Conservation (phyloP, 1,140 invertebrate genomes). For the Tetramorium parvispinum region DNA sequence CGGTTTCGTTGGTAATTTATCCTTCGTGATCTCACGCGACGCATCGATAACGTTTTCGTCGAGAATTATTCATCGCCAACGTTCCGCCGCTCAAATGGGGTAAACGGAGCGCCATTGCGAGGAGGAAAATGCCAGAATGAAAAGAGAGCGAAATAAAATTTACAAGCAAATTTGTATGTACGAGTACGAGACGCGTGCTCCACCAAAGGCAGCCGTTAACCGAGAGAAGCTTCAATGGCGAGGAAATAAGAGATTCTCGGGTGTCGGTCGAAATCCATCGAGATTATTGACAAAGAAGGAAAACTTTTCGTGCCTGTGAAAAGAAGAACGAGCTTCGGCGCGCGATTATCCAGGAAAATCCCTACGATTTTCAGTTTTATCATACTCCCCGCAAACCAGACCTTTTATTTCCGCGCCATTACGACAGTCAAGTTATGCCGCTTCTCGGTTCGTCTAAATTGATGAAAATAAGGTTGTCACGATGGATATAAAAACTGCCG, state of each 20-base stretch:
- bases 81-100: conserved; percentile 39
- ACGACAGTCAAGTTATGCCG: conserved; percentile 45
- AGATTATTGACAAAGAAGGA: conserved; percentile 54
- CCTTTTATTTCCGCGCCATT: conserved; percentile 44
- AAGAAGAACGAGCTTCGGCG: conserved; percentile 18
- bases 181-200: conserved; percentile 32
- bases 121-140: conserved; percentile 1
- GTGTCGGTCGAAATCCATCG: conserved; percentile 44
- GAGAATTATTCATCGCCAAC: conserved; percentile 44
- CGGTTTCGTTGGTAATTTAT: not conserved
- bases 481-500: not conserved
- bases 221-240: conserved; percentile 32
- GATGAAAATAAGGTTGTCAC: conserved; percentile 36
- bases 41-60: not conserved
- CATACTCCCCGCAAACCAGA: conserved; percentile 16
- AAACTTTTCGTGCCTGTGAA: conserved; percentile 33
- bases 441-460: conserved; percentile 32
- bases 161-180: conserved; percentile 46
- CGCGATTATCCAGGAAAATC: conserved; percentile 39
- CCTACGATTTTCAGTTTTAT: conserved; percentile 40
- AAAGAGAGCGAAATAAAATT: conserved; percentile 6
- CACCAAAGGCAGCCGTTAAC: conserved; percentile 19
- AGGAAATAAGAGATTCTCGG: conserved; percentile 49
- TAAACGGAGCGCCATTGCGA: conserved; percentile 34
- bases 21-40: not conserved